Percentiles rank a stretch among this genome's conserved stretches.
Evolutionary conservation across 2,888 invertebrate genomes (phyloP).

Genomic region (Nephrotoma flavescens): DNA sequence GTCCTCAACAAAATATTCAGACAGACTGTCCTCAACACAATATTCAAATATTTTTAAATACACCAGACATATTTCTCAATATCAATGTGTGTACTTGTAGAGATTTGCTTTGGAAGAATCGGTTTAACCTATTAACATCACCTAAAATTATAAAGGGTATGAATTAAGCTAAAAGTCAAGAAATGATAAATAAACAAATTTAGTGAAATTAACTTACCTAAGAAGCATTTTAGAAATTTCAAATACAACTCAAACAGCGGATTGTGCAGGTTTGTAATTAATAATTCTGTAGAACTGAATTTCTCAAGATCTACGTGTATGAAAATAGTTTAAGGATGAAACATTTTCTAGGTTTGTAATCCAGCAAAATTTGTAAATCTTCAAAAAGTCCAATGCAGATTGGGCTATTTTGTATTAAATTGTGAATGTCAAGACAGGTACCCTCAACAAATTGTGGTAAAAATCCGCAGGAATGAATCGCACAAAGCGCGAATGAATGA

Average conservation of each 20-base stretch:
- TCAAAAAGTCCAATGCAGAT: neutral
- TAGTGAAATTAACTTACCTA: neutral
- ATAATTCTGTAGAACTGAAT: neutral
- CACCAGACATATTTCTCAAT: neutral
- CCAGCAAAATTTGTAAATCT: neutral
- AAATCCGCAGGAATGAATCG: constrained; percentile 12
- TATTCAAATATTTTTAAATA: neutral
- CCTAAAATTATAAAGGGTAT: neutral
- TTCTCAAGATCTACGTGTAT: neutral
- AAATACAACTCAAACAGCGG: neutral
- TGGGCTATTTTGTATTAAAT: neutral
- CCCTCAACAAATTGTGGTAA: constrained; percentile 14
- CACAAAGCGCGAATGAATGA: neutral
- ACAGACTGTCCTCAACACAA: neutral
- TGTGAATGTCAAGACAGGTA: constrained; percentile 6
- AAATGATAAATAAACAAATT: neutral
- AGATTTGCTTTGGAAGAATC: neutral
- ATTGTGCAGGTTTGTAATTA: neutral
- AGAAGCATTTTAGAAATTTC: neutral
- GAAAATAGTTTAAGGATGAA: neutral
- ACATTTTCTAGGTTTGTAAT: neutral
- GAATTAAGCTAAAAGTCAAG: neutral
- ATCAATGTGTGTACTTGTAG: neutral
- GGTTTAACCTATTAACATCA: neutral
- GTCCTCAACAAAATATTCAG: neutral